A percentile compares a stretch with the other conserved stretches of the same genome.
Conservation (phyloP, 2,797 vertebrate species). For the Halcyon chelicuti region DNA sequence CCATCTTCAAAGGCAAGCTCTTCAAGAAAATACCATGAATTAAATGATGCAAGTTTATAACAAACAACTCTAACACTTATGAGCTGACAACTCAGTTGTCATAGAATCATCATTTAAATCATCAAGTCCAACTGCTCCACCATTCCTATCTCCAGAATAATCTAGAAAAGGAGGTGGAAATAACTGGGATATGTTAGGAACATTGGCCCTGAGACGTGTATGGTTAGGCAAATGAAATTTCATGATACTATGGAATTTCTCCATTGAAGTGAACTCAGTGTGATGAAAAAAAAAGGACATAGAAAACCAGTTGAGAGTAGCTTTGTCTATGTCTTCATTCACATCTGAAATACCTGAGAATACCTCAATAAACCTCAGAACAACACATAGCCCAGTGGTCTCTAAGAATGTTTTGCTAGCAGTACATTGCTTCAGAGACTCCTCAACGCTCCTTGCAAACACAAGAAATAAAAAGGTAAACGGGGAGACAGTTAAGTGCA, state of each 20-base stretch:
- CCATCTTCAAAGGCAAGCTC: neutral
- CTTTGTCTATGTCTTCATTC: neutral
- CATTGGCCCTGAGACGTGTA: neutral
- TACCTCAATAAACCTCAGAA: neutral
- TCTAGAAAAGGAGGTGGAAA: neutral
- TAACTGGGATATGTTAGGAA: neutral
- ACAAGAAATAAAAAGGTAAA: neutral
- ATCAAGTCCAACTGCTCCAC: neutral
- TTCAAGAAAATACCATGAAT: neutral
- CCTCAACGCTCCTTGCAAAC: neutral
- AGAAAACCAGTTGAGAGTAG: neutral
- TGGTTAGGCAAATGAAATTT: neutral
- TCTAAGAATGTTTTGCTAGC: neutral
- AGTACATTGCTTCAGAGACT: neutral
- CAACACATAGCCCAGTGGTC: neutral
- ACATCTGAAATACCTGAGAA: neutral
- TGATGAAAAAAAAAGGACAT: neutral
- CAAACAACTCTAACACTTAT: neutral
- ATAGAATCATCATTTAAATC: neutral
- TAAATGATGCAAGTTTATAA: neutral
- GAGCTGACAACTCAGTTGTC: neutral
- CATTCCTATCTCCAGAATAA: neutral
- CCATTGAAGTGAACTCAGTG: neutral
- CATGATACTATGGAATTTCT: neutral
- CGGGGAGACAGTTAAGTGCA: neutral